Base-by-base conservation (phyloP, 2,113 vertebrate genomes). In the Plectropomus leopardus region DNA sequence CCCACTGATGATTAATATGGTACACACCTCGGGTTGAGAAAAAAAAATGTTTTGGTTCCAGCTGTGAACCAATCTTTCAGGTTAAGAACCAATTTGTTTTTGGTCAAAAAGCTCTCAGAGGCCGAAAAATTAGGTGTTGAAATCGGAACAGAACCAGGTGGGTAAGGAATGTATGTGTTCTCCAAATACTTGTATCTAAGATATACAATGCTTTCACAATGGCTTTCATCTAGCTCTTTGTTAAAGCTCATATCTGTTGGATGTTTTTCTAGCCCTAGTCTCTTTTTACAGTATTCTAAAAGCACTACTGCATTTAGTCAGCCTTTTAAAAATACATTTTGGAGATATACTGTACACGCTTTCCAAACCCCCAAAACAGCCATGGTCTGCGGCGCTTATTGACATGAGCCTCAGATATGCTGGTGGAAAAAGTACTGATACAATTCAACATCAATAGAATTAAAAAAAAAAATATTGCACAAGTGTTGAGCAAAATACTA, bases 391-490 rank as follows among this genome's bases (percentile, higher is more conserved):
- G 26, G 47, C 30, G 44, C 40, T 57, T 65, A 60, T 64, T 55
- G 72, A 84, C 67, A 36, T n/a, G 36, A 65, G 60, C 15, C 44
- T 55, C 21, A 67, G 45, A 63, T 42, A 73, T 69, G 40, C 11
- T 23, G 34, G 19, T 45, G 47, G 7, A 72, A 53, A 83, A 40
- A 19, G 26, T 14, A 40, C 19, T 69, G 60, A 87, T 76, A 71
- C 59, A 88, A 71, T 59, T 66, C 61, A 84, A 44, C 51, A 85
- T 78, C 34, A 64, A 70, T 11, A 74, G n/a, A 36, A 40, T 72
- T 60, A n/a, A 44, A 68, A 57, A 68, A 57, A 65, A 55, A 6
- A 4, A 5, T 76, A 82, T 66, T 80, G 5, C 45, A 58, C 21
- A 61, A 40, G 61, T 57, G 40, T 51, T 53, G 69, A n/a, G 79